These are phyloP conservation scores for Phyllotreta cruciferae DNA, from an alignment of 2,888 invertebrate species.

Conservation along the genomic window DNA sequence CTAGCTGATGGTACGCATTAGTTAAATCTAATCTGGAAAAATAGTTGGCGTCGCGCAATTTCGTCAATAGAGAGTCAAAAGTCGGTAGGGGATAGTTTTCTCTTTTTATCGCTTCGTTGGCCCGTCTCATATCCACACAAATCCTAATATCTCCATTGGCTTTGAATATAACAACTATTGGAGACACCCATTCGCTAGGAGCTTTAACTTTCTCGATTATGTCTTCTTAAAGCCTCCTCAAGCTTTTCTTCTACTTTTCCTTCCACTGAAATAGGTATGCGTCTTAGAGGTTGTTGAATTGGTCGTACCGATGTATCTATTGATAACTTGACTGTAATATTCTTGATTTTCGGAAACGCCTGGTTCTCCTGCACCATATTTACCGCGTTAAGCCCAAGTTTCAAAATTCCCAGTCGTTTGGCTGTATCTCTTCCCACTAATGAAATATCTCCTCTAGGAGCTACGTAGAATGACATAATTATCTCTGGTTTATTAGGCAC, in stretches of 20 bases:
- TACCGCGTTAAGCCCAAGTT: too few species aligned
- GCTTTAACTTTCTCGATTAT: constrained; percentile 51
- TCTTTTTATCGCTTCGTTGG: constrained; percentile 49
- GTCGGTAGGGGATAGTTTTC: constrained; percentile 47
- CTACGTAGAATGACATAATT: too few species aligned
- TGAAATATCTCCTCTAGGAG: too few species aligned
- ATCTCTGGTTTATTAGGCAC: too few species aligned
- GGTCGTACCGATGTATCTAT: constrained; percentile 30
- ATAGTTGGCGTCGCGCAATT: constrained; percentile 46
- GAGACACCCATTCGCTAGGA: constrained; percentile 52
- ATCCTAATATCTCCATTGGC: constrained; percentile 45
- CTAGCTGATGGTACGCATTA: constrained; percentile 2
- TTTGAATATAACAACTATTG: constrained; percentile 49
- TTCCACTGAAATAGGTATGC: constrained; percentile 34
- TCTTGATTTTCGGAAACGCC: constrained; percentile 42
- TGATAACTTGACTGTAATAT: constrained; percentile 35
- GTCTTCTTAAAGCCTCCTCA: constrained; percentile 41
- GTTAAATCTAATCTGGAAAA: constrained; percentile 44
- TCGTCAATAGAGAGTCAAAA: constrained; percentile 44
- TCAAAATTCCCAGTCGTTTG: too few species aligned
- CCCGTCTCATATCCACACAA: constrained; percentile 53
- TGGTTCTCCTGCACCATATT: too few species aligned
- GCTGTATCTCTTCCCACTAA: too few species aligned
- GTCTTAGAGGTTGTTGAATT: constrained; percentile 20
- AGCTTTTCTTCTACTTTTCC: constrained; percentile 37